Percentiles rank a stretch among this genome's conserved stretches.
Evolutionary conservation across 1,140 invertebrate genomes (phyloP).

Genomic region (Aethina tumida): DNA sequence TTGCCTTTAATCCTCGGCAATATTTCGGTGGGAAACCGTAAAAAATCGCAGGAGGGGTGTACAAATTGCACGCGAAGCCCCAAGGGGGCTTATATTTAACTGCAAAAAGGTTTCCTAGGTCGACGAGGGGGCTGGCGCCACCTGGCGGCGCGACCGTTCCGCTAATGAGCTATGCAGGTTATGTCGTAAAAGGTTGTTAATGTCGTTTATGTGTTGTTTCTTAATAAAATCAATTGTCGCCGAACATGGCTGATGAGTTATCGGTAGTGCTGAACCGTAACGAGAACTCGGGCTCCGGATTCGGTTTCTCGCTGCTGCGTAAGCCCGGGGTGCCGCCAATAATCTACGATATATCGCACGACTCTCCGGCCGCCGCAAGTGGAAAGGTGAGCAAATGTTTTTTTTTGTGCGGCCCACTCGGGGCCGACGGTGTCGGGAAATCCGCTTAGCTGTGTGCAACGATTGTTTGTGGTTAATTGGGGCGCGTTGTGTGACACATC

Average conservation of each 20-base stretch:
- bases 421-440: neutral
- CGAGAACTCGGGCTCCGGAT: constrained; percentile 77
- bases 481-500: too few species aligned
- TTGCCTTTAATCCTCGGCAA: too few species aligned
- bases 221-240: constrained; percentile 32
- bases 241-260: constrained; percentile 77
- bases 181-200: too few species aligned
- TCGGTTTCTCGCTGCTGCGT: constrained; percentile 81
- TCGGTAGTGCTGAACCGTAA: constrained; percentile 71
- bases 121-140: too few species aligned
- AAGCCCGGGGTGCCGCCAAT: constrained; percentile 81
- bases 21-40: too few species aligned
- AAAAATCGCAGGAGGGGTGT: too few species aligned
- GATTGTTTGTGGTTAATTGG: neutral
- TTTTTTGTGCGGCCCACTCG: neutral
- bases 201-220: constrained; percentile 23
- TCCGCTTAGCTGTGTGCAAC: neutral
- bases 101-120: too few species aligned
- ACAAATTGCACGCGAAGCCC: too few species aligned
- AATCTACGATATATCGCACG: constrained; percentile 84
- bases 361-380: constrained; percentile 79
- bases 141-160: too few species aligned
- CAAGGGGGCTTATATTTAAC: too few species aligned
- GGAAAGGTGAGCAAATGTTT: constrained; percentile 61
- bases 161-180: too few species aligned